Base-by-base conservation (phyloP, 2,888 invertebrate species). In the Hedychridium roseum region DNA sequence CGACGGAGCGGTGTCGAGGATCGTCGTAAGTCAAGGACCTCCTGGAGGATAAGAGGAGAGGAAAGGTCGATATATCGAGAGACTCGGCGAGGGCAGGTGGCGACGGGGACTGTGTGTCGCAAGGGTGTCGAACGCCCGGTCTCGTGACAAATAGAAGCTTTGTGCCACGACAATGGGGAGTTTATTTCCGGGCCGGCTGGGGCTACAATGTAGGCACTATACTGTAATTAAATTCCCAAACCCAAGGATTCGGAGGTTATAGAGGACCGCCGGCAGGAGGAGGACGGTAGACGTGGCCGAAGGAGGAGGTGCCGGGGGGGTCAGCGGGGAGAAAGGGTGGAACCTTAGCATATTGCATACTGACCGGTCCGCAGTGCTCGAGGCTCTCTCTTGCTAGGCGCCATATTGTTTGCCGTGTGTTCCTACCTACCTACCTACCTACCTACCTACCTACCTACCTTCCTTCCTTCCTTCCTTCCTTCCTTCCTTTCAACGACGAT, bases 171-270 rank as follows among this genome's bases (percentile, higher is more conserved):
- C 76, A 78, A 78, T 77, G 74, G 78, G 72, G 74, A 76, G 77
- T 78, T 78, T 76, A 78, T 78, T 78, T 78, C 78, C 77, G 77
- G 74, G 71, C 73, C 75, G 76, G 76, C 76, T 77, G 75, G 75
- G 71, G 73, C 71, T 78, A 76, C 77, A 78, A 76, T 77, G 74
- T 75, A 76, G 76, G 76, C 76, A 77, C 78, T 75, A 74, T 74
- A 74, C 71, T 74, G 78, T 78, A 78, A 78, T 78, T 78, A 78
- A 78, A 78, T 78, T 78, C 75, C 74, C 77, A 77, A 75, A 75
- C 73, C 74, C 73, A 72, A 76, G 75, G 76, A 76, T 75, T 75
- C 54, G 62, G 55, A 55, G 62, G 62, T 57, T 57, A 54, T 64
- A 57, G 65, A 57, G 65, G 63, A 58, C 51, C 52, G 52, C 39